Percentiles rank a stretch among this genome's conserved stretches.
These are phyloP conservation scores for Cephus runcator DNA, from an alignment of 2,888 invertebrate species.

Conservation along the genomic window DNA sequence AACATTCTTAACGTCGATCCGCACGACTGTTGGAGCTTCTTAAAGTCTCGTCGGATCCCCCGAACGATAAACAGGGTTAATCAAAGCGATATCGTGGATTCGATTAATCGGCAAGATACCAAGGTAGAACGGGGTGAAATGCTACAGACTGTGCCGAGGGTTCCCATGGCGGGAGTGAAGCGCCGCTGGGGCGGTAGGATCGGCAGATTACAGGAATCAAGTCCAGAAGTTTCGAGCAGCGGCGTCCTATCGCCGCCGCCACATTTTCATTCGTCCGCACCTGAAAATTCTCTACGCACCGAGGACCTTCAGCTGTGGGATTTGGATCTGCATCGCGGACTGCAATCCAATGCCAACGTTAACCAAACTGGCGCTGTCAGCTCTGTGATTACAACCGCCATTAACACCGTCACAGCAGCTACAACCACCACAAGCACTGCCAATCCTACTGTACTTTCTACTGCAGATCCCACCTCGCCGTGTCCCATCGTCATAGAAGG, in stretches of 20 bases:
- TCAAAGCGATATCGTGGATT: constrained; percentile 34
- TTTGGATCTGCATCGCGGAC: constrained; percentile 68
- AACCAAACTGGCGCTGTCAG: constrained; percentile 14
- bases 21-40: too few relatives aligned
- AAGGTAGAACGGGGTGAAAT: constrained; percentile 40
- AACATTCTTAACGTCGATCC: too few relatives aligned
- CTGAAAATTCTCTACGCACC: constrained; percentile 80
- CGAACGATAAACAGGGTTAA: not conserved
- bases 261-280: constrained; percentile 78
- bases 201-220: constrained; percentile 56
- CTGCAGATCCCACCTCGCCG: constrained; percentile 40
- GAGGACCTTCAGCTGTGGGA: constrained; percentile 87
- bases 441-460: constrained; percentile 31
- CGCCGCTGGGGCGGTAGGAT: constrained; percentile 54
- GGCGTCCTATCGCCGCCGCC: constrained; percentile 73
- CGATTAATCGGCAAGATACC: constrained; percentile 18
- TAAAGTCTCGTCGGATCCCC: not conserved
- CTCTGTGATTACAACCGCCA: constrained; percentile 16
- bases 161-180: constrained; percentile 57
- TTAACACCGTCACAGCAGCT: constrained; percentile 15
- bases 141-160: constrained; percentile 57
- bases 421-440: constrained; percentile 21
- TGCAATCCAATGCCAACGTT: constrained; percentile 32
- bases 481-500: constrained; percentile 53
- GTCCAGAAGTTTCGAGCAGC: constrained; percentile 61